Evolutionary conservation across 1,140 invertebrate genomes (phyloP).

Genomic region (Papilio dardanus): DNA sequence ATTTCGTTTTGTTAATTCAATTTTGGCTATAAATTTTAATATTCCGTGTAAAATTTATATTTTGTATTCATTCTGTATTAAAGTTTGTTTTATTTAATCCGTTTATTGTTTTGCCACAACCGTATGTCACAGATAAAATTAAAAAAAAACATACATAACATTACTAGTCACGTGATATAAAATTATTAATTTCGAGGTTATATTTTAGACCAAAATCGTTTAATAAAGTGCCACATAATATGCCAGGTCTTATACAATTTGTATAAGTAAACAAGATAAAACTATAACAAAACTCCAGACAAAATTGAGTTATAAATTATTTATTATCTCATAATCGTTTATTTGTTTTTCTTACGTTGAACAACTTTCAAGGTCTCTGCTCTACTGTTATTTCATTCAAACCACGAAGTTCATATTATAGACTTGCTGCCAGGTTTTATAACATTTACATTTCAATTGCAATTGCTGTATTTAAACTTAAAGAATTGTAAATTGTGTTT

Average conservation of each 20-base stretch:
- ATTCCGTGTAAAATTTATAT: constrained; percentile 8
- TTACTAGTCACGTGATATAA: too few species aligned
- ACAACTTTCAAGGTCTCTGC: neutral
- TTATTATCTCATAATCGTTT: neutral
- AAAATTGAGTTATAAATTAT: constrained; percentile 16
- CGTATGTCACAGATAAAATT: neutral
- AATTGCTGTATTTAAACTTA: too few species aligned
- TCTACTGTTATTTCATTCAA: constrained; percentile 15
- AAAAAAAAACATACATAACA: too few species aligned
- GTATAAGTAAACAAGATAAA: neutral
- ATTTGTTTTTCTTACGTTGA: constrained; percentile 12
- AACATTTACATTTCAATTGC: constrained; percentile 4
- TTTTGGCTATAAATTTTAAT: constrained; percentile 28
- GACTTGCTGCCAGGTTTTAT: neutral
- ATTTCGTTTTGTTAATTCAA: constrained; percentile 39
- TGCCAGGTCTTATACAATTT: neutral
- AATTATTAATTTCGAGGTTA: neutral
- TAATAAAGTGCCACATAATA: neutral
- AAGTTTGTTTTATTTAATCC: neutral
- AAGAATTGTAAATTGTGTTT: too few species aligned
- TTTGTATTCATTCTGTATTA: constrained; percentile 14
- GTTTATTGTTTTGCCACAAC: neutral
- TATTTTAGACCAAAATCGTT: neutral
- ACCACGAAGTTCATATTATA: constrained; percentile 17
- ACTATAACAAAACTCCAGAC: neutral